Percentiles rank a stretch among this genome's conserved stretches.
Conservation (phyloP, 2,797 vertebrate species). For the Choloepus didactylus region DNA sequence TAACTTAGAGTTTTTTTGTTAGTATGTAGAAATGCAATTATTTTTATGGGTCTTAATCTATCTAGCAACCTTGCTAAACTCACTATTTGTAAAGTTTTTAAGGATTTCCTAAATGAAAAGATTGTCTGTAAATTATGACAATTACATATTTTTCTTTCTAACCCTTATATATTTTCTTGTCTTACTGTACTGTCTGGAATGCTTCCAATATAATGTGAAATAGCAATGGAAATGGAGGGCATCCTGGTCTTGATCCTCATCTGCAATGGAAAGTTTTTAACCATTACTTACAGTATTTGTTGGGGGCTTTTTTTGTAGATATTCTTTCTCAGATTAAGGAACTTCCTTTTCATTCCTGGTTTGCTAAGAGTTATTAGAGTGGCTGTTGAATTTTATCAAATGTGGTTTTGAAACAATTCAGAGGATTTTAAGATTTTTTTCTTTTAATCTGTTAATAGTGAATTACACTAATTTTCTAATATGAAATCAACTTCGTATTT, state of each 20-base stretch:
- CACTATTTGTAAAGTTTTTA: neutral
- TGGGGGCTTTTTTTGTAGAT: neutral
- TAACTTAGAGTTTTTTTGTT: neutral
- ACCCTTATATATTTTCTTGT: neutral
- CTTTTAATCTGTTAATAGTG: neutral
- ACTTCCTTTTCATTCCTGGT: neutral
- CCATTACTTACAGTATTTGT: neutral
- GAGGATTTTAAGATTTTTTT: neutral
- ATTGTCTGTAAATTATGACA: neutral
- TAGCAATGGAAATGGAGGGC: neutral
- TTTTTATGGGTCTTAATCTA: neutral
- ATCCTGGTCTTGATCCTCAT: neutral
- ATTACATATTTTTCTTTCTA: neutral
- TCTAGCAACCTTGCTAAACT: neutral
- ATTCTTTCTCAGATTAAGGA: neutral
- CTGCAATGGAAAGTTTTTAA: slow-evolving; percentile 13
- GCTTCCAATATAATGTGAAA: neutral
- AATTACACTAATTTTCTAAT: neutral
- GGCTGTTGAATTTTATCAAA: neutral
- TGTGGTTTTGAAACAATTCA: neutral
- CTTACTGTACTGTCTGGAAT: neutral
- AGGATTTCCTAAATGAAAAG: neutral
- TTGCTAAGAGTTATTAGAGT: neutral
- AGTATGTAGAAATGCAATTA: neutral
- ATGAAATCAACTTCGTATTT: neutral